phyloP scores from a whole-genome alignment of 2,113 vertebrate species.

The Chamaetylas fuelleborni region DNA sequence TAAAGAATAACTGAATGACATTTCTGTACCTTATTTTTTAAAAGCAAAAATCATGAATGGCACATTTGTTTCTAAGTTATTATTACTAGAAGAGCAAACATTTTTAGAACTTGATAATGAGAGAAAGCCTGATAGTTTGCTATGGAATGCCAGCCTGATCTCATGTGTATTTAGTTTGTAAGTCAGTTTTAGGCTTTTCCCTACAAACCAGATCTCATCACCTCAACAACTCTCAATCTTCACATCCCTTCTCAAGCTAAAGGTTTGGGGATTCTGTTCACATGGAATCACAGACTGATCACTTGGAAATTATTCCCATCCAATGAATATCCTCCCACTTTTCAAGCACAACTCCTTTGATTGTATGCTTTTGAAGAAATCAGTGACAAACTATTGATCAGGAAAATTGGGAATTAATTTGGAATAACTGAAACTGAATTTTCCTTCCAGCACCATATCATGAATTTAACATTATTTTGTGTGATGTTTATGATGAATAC shows the following conservation, averaged over 20 bases:
- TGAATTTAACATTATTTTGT: neutral
- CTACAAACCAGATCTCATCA: neutral
- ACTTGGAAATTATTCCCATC: neutral
- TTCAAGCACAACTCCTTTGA: neutral
- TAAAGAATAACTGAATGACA: neutral
- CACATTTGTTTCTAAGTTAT: neutral
- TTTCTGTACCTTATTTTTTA: neutral
- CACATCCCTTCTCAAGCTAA: neutral
- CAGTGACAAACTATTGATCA: accelerated
- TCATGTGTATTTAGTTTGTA: neutral
- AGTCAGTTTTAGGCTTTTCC: neutral
- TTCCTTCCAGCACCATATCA: neutral
- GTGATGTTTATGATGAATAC: neutral
- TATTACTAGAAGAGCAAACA: neutral
- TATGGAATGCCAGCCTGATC: neutral
- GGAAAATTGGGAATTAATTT: neutral
- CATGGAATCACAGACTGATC: neutral
- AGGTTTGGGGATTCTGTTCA: neutral
- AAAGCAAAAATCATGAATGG: neutral
- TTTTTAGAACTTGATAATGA: neutral
- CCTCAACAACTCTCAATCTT: neutral
- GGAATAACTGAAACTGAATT: neutral
- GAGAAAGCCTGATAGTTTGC: neutral
- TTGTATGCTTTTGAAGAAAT: neutral
- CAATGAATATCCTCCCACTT: neutral